Evolutionary conservation across 2,888 invertebrate genomes (phyloP).

Genomic region (Drosophila peninsularis): DNA sequence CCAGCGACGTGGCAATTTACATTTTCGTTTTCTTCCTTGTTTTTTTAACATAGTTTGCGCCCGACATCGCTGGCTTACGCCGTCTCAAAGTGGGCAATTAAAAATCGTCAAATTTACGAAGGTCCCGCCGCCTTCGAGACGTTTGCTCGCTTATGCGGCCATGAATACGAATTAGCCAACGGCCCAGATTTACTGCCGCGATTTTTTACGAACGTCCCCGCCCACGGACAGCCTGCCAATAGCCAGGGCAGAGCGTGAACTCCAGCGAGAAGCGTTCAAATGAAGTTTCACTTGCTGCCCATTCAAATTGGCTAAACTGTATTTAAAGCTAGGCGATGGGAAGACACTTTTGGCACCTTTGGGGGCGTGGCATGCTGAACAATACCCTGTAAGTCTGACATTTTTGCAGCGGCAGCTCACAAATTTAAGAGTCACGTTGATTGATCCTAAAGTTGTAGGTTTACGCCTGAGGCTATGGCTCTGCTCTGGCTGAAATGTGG

Average conservation of each 20-base stretch:
- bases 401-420: too few species aligned
- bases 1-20: constrained; percentile 33
- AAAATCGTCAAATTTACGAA: constrained; percentile 59
- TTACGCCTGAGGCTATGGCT: too few species aligned
- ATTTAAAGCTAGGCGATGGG: neutral
- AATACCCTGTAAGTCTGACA: too few species aligned
- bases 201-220: constrained; percentile 15
- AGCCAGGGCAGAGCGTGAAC: neutral
- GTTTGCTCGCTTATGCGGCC: constrained; percentile 21
- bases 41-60: constrained; percentile 32
- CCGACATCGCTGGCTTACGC: constrained; percentile 37
- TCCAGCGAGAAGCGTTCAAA: neutral
- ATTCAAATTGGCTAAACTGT: neutral
- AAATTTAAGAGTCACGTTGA: too few species aligned
- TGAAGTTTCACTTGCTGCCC: neutral
- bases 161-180: constrained; percentile 44
- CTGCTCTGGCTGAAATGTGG: too few species aligned
- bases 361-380: too few species aligned
- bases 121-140: constrained; percentile 32
- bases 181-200: constrained; percentile 39
- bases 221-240: neutral
- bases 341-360: too few species aligned
- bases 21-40: neutral
- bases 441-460: too few species aligned
- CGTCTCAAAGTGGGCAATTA: constrained; percentile 59